Conservation (phyloP, 2,113 vertebrate species). For the Catagonus wagneri region DNA sequence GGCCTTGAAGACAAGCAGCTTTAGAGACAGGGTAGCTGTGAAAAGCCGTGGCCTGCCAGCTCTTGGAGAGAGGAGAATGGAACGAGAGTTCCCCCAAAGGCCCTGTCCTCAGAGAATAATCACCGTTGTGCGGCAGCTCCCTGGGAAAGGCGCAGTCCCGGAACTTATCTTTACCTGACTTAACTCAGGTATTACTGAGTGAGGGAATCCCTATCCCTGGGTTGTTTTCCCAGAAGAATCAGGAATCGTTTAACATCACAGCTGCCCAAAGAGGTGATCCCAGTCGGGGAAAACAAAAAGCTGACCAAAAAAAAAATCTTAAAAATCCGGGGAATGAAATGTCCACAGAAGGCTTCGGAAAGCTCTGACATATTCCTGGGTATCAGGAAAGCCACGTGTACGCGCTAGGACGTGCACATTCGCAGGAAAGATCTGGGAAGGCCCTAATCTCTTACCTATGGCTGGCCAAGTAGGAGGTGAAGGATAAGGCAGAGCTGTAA, state of each 20-base stretch:
- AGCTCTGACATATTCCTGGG: background rate
- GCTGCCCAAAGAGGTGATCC: background rate
- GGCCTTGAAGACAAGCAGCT: background rate
- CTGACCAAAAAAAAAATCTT: background rate
- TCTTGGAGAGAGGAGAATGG: background rate
- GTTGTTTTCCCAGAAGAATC: constrained; percentile 12
- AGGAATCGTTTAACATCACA: background rate
- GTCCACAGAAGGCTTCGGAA: background rate
- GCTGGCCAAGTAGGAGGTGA: background rate
- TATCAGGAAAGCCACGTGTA: background rate
- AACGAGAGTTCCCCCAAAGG: background rate
- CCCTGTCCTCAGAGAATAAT: background rate
- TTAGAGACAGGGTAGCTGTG: background rate
- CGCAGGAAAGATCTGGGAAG: background rate
- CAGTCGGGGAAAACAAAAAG: background rate
- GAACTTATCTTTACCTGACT: background rate
- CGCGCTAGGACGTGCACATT: background rate
- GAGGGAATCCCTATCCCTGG: background rate
- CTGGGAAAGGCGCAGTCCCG: background rate
- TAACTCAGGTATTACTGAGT: background rate
- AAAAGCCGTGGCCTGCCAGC: background rate
- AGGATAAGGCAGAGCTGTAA: background rate
- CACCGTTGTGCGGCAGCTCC: background rate
- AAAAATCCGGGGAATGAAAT: background rate
- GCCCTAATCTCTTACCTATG: background rate